Base-by-base conservation (phyloP, 2,113 vertebrate genomes). In the Caranx ignobilis region DNA sequence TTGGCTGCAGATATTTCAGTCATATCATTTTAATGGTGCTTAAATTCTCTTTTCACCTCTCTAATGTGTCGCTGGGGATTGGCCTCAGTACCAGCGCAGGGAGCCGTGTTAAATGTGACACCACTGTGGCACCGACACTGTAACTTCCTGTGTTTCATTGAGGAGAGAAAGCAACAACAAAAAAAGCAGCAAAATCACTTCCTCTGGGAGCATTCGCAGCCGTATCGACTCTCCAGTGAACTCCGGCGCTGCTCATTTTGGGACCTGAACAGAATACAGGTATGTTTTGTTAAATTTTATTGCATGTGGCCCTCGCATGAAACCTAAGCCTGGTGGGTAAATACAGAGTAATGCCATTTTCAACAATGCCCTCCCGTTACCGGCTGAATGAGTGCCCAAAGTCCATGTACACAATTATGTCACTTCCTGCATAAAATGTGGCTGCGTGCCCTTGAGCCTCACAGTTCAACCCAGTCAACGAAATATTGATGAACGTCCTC, bases 291-390 rank as follows among this genome's bases (percentile, higher is more conserved):
- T 94, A 89, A 89, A 91, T 92, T 95, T 95, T 96, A 96, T 95
- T 94, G 88, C 88, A 79, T 92, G 94, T 95, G 94, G 95, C 94
- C 91, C 71, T 90, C 75, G 91, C 87, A 83, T 90, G 95, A 93
- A 95, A 91, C 89, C 92, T 74, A 81, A 95, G 88, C 90, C 89
- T 71, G 74, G 87, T 88, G 92, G 89, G 95, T 95, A 96, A 96
- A 96, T 88, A 95, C 81, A 81, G 84, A 92, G 89, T 89, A 89
- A 91, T 92, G 95, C 94, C 95, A 95, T 95, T 92, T 94, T 93
- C 95, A 96, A 96, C 96, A 97, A 96, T 96, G 94, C 91, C 88
- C 90, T 89, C 88, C 93, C 94, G 91, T 96, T 96, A 95, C 92
- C 81, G 79, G 88, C 92, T 91, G 90, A 95, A 87, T 87, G 92